These are phyloP conservation scores for Tenodera sinensis DNA, from an alignment of 2,888 invertebrate species.

Conservation along the genomic window DNA sequence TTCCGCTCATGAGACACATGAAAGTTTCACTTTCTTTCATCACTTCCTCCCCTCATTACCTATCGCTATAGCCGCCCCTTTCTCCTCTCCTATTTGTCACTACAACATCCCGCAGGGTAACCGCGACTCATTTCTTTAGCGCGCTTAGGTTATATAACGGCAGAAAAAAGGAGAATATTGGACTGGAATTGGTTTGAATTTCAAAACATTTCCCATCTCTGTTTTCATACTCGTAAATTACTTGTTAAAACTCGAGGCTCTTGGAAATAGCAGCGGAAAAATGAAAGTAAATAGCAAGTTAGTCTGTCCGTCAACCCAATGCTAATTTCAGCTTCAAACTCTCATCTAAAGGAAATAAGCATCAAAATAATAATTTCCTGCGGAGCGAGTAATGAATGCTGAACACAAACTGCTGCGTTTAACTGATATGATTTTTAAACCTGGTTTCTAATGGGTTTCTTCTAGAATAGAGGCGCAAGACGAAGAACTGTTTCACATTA, in stretches of 20 bases:
- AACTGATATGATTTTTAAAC: background rate
- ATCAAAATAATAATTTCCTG: background rate
- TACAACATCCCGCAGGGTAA: background rate
- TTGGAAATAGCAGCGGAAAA: background rate
- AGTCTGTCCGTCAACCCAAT: background rate
- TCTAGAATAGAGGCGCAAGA: too few relatives aligned
- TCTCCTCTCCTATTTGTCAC: background rate
- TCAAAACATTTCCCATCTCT: background rate
- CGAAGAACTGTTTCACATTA: too few relatives aligned
- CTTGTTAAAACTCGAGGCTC: background rate
- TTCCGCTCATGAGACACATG: background rate
- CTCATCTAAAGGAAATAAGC: background rate
- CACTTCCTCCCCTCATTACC: background rate
- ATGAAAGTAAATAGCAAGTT: background rate
- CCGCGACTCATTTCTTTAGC: too few relatives aligned
- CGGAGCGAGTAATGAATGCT: background rate
- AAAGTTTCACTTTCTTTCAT: background rate
- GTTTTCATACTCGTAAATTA: background rate
- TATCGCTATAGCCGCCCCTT: background rate
- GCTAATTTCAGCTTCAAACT: background rate
- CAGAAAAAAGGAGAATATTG: background rate
- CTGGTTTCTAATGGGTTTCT: background rate
- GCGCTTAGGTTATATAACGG: background rate
- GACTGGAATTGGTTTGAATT: background rate
- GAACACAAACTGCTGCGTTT: background rate